phyloP scores from a whole-genome alignment of 2,888 invertebrate species.

The Caenorhabditis sp. region DNA sequence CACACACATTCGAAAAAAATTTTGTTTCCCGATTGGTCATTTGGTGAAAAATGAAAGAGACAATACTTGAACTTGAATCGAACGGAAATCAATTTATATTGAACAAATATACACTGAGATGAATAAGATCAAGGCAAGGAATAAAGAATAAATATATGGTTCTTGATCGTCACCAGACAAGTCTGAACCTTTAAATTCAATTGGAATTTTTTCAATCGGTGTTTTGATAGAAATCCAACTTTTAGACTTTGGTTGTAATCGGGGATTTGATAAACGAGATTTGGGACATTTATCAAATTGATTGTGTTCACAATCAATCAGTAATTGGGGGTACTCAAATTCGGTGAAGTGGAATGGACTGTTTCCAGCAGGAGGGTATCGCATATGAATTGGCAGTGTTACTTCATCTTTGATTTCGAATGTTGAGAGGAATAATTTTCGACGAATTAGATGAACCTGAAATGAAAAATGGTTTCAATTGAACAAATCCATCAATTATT shows the following conservation, averaged over 20 bases:
- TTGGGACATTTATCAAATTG: conserved; percentile 2
- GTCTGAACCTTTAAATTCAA: not conserved
- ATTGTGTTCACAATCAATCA: conserved; percentile 6
- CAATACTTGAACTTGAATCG: not conserved
- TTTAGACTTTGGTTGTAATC: not conserved
- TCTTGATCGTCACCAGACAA: not conserved
- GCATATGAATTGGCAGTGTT: conserved; percentile 3
- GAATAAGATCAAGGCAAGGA: not conserved
- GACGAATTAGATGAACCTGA: conserved; percentile 6
- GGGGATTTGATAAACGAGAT: not conserved
- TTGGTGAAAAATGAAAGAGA: too few species aligned
- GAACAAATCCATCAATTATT: too few species aligned
- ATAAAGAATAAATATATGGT: not conserved
- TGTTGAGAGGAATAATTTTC: conserved; percentile 17
- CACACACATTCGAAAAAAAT: not conserved
- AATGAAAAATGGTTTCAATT: not conserved
- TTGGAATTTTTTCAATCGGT: not conserved
- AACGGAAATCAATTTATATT: not conserved
- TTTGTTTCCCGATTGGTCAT: not conserved
- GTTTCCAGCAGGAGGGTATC: conserved; percentile 9
- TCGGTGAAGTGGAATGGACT: not conserved
- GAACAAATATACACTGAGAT: not conserved
- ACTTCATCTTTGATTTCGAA: conserved; percentile 26
- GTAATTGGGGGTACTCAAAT: not conserved
- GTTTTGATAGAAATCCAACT: not conserved